phyloP scores from a whole-genome alignment of 1,140 invertebrate species.

The Ganaspis sp. region DNA sequence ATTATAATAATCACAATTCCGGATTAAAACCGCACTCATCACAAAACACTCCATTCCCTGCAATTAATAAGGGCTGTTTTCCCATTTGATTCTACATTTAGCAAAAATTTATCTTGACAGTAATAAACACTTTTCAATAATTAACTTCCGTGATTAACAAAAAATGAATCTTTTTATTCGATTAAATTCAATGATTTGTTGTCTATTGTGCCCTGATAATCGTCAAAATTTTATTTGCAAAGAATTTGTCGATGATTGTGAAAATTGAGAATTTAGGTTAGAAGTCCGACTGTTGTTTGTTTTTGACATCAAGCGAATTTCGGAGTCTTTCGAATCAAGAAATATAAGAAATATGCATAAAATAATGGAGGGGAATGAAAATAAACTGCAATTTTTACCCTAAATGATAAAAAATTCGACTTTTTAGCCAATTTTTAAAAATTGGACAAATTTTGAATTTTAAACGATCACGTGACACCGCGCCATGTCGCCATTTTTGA shows the following conservation, averaged over 20 bases:
- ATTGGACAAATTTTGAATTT: no score
- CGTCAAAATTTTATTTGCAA: background rate
- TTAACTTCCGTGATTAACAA: background rate
- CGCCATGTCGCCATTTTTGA: no score
- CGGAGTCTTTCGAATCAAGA: background rate
- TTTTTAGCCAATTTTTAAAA: no score
- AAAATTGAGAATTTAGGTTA: background rate
- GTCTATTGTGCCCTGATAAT: background rate
- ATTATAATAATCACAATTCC: slow-evolving; percentile 32
- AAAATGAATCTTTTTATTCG: background rate
- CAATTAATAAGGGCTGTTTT: background rate
- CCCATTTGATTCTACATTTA: background rate
- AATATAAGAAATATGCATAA: background rate
- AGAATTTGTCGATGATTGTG: background rate
- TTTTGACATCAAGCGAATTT: background rate
- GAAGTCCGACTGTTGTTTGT: background rate
- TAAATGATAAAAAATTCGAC: no score
- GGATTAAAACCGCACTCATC: slow-evolving; percentile 31
- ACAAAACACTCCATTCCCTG: slow-evolving; percentile 56
- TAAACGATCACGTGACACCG: no score
- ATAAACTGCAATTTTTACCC: no score
- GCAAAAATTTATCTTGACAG: background rate
- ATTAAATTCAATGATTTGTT: background rate
- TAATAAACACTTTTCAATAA: background rate
- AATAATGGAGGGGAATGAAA: no score